Conservation (phyloP, 2,888 invertebrate species). For the Palloptera scutellata region DNA sequence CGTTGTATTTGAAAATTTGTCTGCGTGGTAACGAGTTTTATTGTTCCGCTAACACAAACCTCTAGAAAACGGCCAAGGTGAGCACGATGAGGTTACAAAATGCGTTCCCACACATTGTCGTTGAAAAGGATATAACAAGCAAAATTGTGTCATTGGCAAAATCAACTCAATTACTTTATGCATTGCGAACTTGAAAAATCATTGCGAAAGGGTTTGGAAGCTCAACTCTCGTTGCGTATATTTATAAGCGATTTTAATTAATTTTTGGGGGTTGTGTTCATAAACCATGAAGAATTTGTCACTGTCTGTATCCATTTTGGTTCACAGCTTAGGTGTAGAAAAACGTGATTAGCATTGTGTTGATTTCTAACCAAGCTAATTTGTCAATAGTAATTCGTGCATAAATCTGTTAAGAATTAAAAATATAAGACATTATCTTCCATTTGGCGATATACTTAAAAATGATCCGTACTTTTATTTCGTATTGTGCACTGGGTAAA, state of each 20-base stretch:
- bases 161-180: conserved; percentile 27
- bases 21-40: conserved; percentile 35
- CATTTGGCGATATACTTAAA: too few species aligned
- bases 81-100: not conserved
- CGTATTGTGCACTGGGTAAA: too few species aligned
- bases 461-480: too few species aligned
- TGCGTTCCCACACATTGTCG: not conserved
- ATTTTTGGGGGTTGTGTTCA: conserved; percentile 37
- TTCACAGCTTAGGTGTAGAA: not conserved
- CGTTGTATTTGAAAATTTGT: conserved; percentile 21
- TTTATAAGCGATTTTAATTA: conserved; percentile 45
- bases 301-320: conserved; percentile 4
- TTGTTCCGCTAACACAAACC: conserved; percentile 22
- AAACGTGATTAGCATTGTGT: conserved; percentile 8
- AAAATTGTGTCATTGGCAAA: not conserved
- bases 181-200: conserved; percentile 30
- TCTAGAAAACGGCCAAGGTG: not conserved
- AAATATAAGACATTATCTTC: too few species aligned
- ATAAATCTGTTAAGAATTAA: not conserved
- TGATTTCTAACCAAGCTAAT: conserved; percentile 53
- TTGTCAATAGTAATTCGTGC: conserved; percentile 50
- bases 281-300: conserved; percentile 18
- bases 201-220: conserved; percentile 1
- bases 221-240: not conserved
- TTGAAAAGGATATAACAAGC: conserved; percentile 1